Evolutionary conservation across 2,797 vertebrate genomes (phyloP), one percentile per base, ranked within the genome.

Genomic region (Dipus sagitta): DNA sequence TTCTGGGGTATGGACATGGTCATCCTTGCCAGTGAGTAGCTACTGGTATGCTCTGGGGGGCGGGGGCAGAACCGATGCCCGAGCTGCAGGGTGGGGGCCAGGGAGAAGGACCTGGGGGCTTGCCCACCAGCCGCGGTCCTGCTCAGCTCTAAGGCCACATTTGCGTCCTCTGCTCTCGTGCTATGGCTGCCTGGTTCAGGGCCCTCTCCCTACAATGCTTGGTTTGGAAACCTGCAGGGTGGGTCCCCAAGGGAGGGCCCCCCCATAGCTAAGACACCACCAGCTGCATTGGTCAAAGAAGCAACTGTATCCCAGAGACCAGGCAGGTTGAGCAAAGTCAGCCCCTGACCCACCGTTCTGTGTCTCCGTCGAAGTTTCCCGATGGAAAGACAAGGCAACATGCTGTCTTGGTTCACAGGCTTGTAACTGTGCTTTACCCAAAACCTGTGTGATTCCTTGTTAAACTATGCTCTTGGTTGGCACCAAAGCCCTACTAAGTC

Each of bases 1-100:
- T 99, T 99, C 96, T 99, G 99, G 99, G 99, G 99, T 75, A 99
- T 99, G 99, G 99, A 99, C 98, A 99, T 99, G 99, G 99, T 99
- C 98, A 99, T 99, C 96, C 98, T 99, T 0, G 99, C 99, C 97
- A 99, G 99, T 99, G 98, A 99, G 99, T 99, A 97, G 83, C 62
- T 7, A 6, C 6, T 0, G 6, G 13, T 32, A 15, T 76, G 34
- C 38, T 26, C 78, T 64, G 58, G 42, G 71, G 58, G 71, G 24
- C 21, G 8, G 62, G 8, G 42, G 84, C 0, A 4, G 72, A 60
- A 2, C 13, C 54, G 54, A 58, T 58, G 14, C 54, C 54, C 12
- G 17, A 58, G 54, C 54, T 14, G 11, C 28, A n/a, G 71, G 24
- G 18, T 38, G 9, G 11, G 21, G 34, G 67, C 18, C 12, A 4